A percentile compares a stretch with the other conserved stretches of the same genome.
Conservation (phyloP, 1,140 invertebrate species). For the Plectrocnemia conspersa region DNA sequence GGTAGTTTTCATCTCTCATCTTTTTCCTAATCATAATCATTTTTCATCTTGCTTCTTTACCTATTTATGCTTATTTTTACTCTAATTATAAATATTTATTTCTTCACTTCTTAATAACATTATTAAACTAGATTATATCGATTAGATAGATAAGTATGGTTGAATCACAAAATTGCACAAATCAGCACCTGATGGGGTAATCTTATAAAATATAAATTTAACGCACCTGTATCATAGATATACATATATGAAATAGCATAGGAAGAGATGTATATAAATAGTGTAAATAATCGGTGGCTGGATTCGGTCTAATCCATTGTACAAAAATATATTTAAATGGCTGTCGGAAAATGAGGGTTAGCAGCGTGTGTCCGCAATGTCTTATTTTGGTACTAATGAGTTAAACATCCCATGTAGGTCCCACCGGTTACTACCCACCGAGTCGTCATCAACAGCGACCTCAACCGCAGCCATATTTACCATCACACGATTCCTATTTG, state of each 20-base stretch:
- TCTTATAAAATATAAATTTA: background rate
- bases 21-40: too few species aligned
- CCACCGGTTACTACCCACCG: constrained; percentile 31
- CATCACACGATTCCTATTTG: constrained; percentile 24
- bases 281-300: constrained; percentile 10
- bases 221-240: background rate
- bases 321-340: constrained; percentile 13
- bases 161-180: too few species aligned
- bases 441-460: constrained; percentile 24
- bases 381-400: constrained; percentile 3
- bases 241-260: background rate
- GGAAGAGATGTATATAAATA: constrained; percentile 3
- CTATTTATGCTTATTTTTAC: too few species aligned
- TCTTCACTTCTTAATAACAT: too few species aligned
- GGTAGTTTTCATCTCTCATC: too few species aligned
- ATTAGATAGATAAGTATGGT: too few species aligned
- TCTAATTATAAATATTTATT: too few species aligned
- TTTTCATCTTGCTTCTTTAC: too few species aligned
- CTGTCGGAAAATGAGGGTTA: constrained; percentile 16
- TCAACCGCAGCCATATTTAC: constrained; percentile 8
- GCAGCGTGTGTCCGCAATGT: background rate
- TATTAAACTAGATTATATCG: too few species aligned
- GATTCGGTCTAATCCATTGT: constrained; percentile 12
- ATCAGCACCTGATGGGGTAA: too few species aligned
- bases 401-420: constrained; percentile 29